Conservation (phyloP, 2,888 invertebrate species). For the Nymphalis polychloros region DNA sequence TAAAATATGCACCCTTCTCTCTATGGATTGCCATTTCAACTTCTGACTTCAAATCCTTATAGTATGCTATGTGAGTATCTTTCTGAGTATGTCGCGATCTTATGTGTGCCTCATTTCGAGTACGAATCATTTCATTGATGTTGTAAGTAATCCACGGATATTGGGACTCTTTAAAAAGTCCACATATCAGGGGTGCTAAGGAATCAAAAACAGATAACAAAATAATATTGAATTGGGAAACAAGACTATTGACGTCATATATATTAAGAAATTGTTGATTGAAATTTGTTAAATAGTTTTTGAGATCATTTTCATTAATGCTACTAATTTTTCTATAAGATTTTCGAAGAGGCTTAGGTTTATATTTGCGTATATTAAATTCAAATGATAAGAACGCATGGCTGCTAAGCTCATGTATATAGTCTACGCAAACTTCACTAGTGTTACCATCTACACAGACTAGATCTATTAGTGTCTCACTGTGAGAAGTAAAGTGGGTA, state of each 20-base stretch:
- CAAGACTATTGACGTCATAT: not conserved
- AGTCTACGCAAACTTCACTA: constrained; percentile 8
- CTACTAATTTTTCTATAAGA: not conserved
- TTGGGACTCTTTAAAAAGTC: constrained; percentile 1
- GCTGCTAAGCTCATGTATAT: constrained; percentile 4
- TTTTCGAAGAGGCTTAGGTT: not conserved
- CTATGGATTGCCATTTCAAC: constrained; percentile 8
- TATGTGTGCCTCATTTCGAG: constrained; percentile 7
- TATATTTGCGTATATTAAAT: not conserved
- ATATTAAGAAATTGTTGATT: not conserved
- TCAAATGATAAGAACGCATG: constrained; percentile 4
- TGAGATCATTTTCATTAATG: constrained; percentile 1
- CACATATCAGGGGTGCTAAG: not conserved
- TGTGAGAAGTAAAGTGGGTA: constrained; percentile 9
- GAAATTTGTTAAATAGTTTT: not conserved
- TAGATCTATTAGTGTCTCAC: constrained; percentile 13
- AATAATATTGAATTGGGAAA: not conserved
- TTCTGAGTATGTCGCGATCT: not conserved
- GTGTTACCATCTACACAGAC: not conserved
- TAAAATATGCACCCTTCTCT: constrained; percentile 5
- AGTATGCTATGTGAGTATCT: constrained; percentile 7
- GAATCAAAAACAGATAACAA: not conserved
- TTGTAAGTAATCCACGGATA: constrained; percentile 13
- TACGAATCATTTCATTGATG: constrained; percentile 5
- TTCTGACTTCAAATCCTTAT: constrained; percentile 5